Evolutionary conservation across 2,888 invertebrate genomes (phyloP), one percentile per base, ranked within the genome.

Genomic region (Graphium colonna): DNA sequence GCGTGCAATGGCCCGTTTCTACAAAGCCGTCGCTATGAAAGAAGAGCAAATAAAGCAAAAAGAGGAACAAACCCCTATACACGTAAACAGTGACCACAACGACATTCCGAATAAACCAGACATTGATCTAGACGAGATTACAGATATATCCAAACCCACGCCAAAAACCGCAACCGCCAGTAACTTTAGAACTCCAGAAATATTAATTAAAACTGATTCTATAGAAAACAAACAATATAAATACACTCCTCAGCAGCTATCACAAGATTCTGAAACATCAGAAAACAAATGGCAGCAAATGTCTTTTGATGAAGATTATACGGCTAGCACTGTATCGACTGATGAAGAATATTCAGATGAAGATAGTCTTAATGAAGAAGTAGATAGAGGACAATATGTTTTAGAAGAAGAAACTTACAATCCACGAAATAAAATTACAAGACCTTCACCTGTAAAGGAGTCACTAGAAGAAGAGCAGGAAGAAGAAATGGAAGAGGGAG

Each of bases 1-100:
- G 73, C 91, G 93, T 41, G 94, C 95, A 9, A 95, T 96, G 94
- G 94, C 94, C 7, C 90, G 96, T 36, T 94, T 96, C 73, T 95
- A 95, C 72, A 92, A 94, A 75, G 95, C 94, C 8, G 93, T 94
- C 1, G 94, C 93, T 51, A 91, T 94, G 63, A 94, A 95, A 74
- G 94, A 96, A 75, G 92, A 92, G 15, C 92, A 93, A 66, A 86
- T 76, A 65, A 64, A 79, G 70, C 65, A 64, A 47, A 70, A 75
- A 60, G 65, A 75, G 47, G 68, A 67, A 36, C 73, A 64, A 63
- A 61, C 63, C 33, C 53, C 61, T 52, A 69, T 67, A 60, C 64
- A 63, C 58, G 64, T 68, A 61, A 55, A 59, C 57, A 68, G 63
- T 54, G 44, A 48, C 18, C 55, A 62, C 44, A 71, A 69, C 67